phyloP scores from a whole-genome alignment of 2,797 vertebrate genomes.

The Rhynchonycteris naso region DNA sequence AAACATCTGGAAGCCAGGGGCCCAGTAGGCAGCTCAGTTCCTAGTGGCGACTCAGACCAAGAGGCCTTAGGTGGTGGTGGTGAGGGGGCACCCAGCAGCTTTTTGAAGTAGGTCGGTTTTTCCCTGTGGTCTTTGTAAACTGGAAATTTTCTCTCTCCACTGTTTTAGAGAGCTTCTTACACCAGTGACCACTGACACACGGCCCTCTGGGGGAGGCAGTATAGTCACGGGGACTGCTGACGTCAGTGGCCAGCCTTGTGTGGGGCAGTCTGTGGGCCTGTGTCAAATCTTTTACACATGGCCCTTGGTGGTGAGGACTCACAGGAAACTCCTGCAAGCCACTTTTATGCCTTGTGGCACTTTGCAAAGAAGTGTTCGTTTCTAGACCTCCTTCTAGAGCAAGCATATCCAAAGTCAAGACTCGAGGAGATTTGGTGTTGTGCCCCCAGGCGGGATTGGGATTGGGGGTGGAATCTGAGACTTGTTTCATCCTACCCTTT shows the following conservation, averaged over 20 bases:
- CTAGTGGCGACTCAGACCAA: not conserved
- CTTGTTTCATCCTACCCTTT: not conserved
- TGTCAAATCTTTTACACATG: not conserved
- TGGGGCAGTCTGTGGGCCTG: not conserved
- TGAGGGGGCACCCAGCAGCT: not conserved
- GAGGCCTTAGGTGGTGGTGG: not conserved
- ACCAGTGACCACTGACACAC: accelerated
- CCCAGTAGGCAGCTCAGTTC: not conserved
- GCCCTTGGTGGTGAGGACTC: not conserved
- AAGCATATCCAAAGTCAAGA: not conserved
- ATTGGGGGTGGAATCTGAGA: not conserved
- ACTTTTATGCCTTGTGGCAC: not conserved
- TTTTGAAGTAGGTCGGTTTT: not conserved
- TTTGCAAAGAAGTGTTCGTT: not conserved
- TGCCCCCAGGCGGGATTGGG: not conserved
- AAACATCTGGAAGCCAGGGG: not conserved
- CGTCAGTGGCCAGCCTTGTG: not conserved
- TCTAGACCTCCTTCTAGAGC: not conserved
- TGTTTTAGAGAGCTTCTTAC: not conserved
- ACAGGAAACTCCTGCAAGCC: not conserved
- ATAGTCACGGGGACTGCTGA: not conserved
- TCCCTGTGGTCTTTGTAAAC: not conserved
- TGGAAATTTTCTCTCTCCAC: not conserved
- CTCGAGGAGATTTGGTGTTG: not conserved
- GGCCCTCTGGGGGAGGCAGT: not conserved